Base-by-base conservation (phyloP, 2,888 invertebrate species). In the Griposia aprilina region DNA sequence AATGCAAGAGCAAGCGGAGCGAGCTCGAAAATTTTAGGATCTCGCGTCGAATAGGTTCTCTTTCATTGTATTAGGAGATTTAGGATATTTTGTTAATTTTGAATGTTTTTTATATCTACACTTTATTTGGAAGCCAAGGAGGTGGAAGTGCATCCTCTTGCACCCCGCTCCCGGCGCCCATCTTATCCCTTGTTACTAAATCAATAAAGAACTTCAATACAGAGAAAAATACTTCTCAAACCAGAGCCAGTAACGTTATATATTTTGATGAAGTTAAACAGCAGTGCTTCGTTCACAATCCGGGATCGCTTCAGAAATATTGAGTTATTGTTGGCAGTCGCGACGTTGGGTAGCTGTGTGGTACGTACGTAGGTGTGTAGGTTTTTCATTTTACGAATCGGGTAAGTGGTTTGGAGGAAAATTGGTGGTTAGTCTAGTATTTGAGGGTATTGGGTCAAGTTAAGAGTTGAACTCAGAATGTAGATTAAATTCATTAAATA, bases 281-380 rank as follows among this genome's bases (percentile, higher is more conserved):
- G 74, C 72, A 80, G 70, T 86, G 67, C 74, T 76, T 83, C 80
- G 83, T 71, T 86, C 84, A 79, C 87, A 76, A 87, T 84, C 86
- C 82, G 76, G 78, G 84, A 78, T 85, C 76, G 83, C 72, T 85
- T 86, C 80, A 81, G 82, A 87, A 88, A 90, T 90, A 91, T 91
- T 88, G 88, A 89, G 88, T 90, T 91, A 91, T 90, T 88, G 82
- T 86, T 80, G 79, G 67, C 72, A 66, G 60, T 74, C 52, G 72
- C 36, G 26, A 75, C 62, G n/a, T 70, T 59, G 36, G 2, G 30
- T 41, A 7, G 7, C 30, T 62, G 23, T 20, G 20, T 13, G 10
- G 23, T n/a, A 65, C 63, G 11, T 36, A 13, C 13, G 23, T 36
- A 6, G 0, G 4, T 68, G 4, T 68, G 7, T 60, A 30, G 59